These are phyloP conservation scores for Hoplostethus atlanticus DNA, from an alignment of 2,797 vertebrate genomes.

Conservation along the genomic window DNA sequence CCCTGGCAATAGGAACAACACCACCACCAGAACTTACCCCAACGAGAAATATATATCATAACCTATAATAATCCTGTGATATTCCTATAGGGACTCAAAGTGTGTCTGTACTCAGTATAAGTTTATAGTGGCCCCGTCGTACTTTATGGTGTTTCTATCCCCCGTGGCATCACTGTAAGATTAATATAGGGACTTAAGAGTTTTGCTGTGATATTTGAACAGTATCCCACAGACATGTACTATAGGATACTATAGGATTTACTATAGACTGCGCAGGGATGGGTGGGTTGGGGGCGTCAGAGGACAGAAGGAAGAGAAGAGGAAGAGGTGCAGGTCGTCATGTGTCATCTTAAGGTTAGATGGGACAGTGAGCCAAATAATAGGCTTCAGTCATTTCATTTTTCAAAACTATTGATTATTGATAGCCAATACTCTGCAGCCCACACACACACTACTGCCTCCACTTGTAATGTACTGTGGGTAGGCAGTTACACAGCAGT, in stretches of 20 bases:
- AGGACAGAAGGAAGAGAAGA: neutral
- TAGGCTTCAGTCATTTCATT: neutral
- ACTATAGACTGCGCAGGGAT: neutral
- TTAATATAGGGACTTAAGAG: neutral
- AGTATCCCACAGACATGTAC: too few species aligned
- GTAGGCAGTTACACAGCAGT: neutral
- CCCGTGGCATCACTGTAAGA: neutral
- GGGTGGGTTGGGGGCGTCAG: neutral
- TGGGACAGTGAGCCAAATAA: neutral
- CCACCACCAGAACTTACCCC: neutral
- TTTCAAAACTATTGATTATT: too few species aligned
- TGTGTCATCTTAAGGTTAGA: neutral
- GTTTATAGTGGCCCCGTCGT: conserved; percentile 39
- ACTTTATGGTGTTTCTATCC: conserved; percentile 32
- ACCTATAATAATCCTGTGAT: neutral
- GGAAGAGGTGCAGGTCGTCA: neutral
- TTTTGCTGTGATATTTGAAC: neutral
- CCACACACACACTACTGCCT: too few species aligned
- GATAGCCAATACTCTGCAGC: too few species aligned
- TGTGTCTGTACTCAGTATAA: neutral
- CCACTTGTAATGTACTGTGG: too few species aligned
- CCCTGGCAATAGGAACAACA: neutral
- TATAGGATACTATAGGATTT: neutral
- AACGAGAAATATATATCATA: neutral
- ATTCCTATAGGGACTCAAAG: conserved; percentile 32